Base-by-base conservation (phyloP, 2,888 invertebrate genomes). In the Drosophila neotestacea region DNA sequence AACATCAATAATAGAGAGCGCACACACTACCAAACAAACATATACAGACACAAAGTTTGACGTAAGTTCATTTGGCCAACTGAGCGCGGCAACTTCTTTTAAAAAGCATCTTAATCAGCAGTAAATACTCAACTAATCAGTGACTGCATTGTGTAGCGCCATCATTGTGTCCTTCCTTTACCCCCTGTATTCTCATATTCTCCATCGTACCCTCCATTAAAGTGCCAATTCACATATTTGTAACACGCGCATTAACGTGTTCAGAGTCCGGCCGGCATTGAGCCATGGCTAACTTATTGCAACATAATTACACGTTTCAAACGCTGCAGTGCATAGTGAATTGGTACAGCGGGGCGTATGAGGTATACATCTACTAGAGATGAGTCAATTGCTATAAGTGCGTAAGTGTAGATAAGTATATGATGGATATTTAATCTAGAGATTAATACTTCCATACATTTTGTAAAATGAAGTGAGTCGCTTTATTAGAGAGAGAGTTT, bases 121-220 rank as follows among this genome's bases (percentile, higher is more conserved):
- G 77, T 90, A 88, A 90, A 84, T 88, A 90, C 89, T 75, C 76
- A 85, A 84, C 81, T 91, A 90, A 90, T 91, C 90, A 90, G 87
- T 73, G 73, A 73, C 66, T 66, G 70, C 73, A 91, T 90, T 90
- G 90, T 89, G 64, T 77, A 69, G 66, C 16, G 27, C 22, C 30
- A 30, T 13, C 42, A 5, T 10, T 9, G 13, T 11, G n/a, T 9
- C 2, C 28, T 34, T 3, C 36, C 11, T 9, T 11, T 32, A 11
- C 34, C 22, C 3, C 22, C 22, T 3, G 3, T 22, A 22, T 22
- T 2, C 3, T 22, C 2, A 22, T 22, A 22, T 22, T 22, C 22
- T 9, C 13, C 30, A 5, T 16, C 11, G 4, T 9, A 9, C 9
- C 16, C 38, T 39, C 73, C 51, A 50, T 70, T 70, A 68, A 78